Base-by-base conservation (phyloP, 2,797 vertebrate species). In the Typhlichthys eigenmanni region DNA sequence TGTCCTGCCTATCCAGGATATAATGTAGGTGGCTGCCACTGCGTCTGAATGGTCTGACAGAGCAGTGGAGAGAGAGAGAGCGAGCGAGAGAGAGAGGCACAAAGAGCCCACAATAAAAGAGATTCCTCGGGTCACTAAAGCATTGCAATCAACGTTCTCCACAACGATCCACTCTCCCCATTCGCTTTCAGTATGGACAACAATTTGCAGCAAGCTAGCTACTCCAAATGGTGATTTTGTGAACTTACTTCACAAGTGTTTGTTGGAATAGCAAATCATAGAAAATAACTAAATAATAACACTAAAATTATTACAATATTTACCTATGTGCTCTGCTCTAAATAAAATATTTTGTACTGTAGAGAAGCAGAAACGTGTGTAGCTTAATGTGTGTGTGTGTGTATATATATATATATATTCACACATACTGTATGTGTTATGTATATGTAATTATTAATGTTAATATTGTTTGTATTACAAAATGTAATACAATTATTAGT, bases 91-190 rank as follows among this genome's bases (percentile, higher is more conserved):
- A 78, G 78, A 81, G 32, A 89, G 81, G 86, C 90, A 93, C 92
- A 94, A 93, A 91, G 90, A 91, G 72, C 74, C 81, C 82, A 76
- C 90, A 93, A 94, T 93, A 93, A 93, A 93, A 90, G 92, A 89
- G 93, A 94, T 93, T 93, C 93, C 92, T 91, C 86, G 88, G 92
- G 92, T 92, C 91, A 93, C 89, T 91, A 92, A 93, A 93, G 92
- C 93, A 92, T 93, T 91, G 90, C 92, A 92, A 93, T 93, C 88
- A 91, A 83, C 86, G 83, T 86, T 83, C 87, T 88, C 83, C 84
- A 79, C 78, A 80, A 85, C 86, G 85, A 74, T 78, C 86, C 80
- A 75, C 57, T 78, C 62, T 83, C 80, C 83, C 70, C 81, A 87
- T 85, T 87, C 82, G 87, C 82, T 79, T 82, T 86, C 74, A 78